These are phyloP conservation scores for Ariopsis seemanni DNA, from an alignment of 2,113 vertebrate species.

Conservation along the genomic window DNA sequence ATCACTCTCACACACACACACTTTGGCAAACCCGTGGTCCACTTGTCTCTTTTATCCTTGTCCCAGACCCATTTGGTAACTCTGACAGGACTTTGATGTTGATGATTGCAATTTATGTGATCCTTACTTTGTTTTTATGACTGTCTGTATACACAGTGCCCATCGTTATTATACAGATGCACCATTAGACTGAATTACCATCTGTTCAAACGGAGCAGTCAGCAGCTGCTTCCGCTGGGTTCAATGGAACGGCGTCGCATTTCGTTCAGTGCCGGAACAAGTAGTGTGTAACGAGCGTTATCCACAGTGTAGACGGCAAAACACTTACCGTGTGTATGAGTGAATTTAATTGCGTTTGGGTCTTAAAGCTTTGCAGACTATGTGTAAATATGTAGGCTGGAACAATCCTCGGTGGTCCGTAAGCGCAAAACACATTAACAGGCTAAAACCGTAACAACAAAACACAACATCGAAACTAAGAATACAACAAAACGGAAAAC, in stretches of 20 bases:
- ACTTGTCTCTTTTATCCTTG: constrained; percentile 48
- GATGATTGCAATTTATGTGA: constrained; percentile 92
- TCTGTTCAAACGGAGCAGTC: constrained; percentile 85
- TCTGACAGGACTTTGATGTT: constrained; percentile 88
- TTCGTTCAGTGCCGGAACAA: constrained; percentile 53
- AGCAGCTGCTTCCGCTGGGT: constrained; percentile 80
- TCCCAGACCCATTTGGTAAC: constrained; percentile 10
- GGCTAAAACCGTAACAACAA: background rate
- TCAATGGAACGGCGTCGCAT: constrained; percentile 48
- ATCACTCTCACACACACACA: background rate
- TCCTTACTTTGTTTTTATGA: constrained; percentile 89
- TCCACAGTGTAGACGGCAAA: constrained; percentile 38
- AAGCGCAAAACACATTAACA: background rate
- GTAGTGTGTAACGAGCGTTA: constrained; percentile 24
- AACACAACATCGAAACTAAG: background rate
- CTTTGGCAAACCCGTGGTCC: constrained; percentile 29
- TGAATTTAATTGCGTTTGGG: constrained; percentile 16
- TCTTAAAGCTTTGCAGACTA: constrained; percentile 8
- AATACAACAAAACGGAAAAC: background rate
- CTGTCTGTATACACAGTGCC: constrained; percentile 90
- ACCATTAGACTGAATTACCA: constrained; percentile 89
- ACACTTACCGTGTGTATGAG: background rate
- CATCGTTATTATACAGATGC: constrained; percentile 87
- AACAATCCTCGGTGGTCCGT: background rate
- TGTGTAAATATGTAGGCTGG: background rate